phyloP scores from a whole-genome alignment of 2,888 invertebrate species.

The Leptinotarsa tumamoca region DNA sequence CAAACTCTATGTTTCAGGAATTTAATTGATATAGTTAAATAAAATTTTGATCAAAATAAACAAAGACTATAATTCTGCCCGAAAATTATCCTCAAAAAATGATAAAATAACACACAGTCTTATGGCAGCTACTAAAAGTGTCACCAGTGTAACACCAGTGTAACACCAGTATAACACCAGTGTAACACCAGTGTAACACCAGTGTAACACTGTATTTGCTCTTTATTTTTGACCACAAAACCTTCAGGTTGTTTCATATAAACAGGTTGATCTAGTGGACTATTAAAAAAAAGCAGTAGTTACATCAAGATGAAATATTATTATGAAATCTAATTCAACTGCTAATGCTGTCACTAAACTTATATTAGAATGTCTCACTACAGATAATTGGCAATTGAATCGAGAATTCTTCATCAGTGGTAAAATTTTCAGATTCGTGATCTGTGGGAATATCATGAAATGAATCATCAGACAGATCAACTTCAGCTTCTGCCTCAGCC shows the following conservation, averaged over 20 bases:
- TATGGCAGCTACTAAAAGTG: too few relatives aligned
- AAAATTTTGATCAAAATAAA: too few relatives aligned
- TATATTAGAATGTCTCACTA: slow-evolving; percentile 23
- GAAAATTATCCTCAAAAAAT: too few relatives aligned
- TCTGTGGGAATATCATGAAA: slow-evolving; percentile 21
- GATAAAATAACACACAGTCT: too few relatives aligned
- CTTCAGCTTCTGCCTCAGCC: slow-evolving; percentile 27
- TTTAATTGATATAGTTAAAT: too few relatives aligned
- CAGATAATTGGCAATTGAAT: slow-evolving; percentile 24
- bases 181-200: too few relatives aligned
- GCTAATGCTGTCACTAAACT: slow-evolving; percentile 31
- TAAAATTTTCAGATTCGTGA: slow-evolving; percentile 19
- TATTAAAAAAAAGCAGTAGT: slow-evolving; percentile 28
- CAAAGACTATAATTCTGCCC: too few relatives aligned
- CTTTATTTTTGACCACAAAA: not conserved
- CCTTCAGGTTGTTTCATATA: too few relatives aligned
- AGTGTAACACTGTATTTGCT: not conserved
- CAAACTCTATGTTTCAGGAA: too few relatives aligned
- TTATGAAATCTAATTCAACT: slow-evolving; percentile 20
- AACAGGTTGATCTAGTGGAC: not conserved
- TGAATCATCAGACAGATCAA: slow-evolving; percentile 19
- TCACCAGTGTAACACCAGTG: too few relatives aligned
- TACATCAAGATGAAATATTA: slow-evolving; percentile 25
- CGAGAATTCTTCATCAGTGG: slow-evolving; percentile 9
- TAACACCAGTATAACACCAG: too few relatives aligned